phyloP scores from a whole-genome alignment of 2,797 vertebrate genomes.

The Lacerta bilineata region DNA sequence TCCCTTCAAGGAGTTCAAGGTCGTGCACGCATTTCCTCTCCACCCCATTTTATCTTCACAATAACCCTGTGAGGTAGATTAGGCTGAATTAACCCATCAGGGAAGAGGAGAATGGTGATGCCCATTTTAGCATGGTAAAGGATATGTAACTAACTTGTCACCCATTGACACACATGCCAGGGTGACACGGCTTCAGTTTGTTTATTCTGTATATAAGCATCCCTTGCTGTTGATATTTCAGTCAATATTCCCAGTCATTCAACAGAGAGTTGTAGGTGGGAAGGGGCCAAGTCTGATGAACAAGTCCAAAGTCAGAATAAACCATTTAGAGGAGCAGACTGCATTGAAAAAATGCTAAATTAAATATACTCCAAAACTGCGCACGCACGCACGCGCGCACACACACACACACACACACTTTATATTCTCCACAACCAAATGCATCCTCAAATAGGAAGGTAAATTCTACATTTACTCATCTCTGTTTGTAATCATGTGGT shows the following conservation, averaged over 20 bases:
- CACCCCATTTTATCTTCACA: too few relatives aligned
- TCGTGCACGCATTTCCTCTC: too few relatives aligned
- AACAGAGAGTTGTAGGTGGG: not conserved
- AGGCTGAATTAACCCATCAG: too few relatives aligned
- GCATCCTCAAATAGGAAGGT: not conserved
- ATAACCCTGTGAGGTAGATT: too few relatives aligned
- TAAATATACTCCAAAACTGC: not conserved
- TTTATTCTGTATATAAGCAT: not conserved
- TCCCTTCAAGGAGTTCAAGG: too few relatives aligned
- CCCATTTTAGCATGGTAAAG: not conserved
- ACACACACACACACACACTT: too few relatives aligned
- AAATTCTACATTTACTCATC: not conserved
- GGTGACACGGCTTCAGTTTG: not conserved
- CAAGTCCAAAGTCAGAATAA: not conserved
- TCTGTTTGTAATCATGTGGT: not conserved
- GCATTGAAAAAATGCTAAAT: not conserved
- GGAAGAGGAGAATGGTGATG: not conserved
- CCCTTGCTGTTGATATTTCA: not conserved
- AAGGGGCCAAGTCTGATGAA: not conserved
- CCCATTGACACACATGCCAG: not conserved
- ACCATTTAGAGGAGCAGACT: not conserved
- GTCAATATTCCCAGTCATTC: not conserved
- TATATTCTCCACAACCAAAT: not conserved
- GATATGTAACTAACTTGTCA: not conserved
- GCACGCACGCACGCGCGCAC: rapidly evolving